Conservation (phyloP, 30 jellyfish, hydroid and myxozoan species). For the Aurelia aurita complex sp. Pacific region DNA sequence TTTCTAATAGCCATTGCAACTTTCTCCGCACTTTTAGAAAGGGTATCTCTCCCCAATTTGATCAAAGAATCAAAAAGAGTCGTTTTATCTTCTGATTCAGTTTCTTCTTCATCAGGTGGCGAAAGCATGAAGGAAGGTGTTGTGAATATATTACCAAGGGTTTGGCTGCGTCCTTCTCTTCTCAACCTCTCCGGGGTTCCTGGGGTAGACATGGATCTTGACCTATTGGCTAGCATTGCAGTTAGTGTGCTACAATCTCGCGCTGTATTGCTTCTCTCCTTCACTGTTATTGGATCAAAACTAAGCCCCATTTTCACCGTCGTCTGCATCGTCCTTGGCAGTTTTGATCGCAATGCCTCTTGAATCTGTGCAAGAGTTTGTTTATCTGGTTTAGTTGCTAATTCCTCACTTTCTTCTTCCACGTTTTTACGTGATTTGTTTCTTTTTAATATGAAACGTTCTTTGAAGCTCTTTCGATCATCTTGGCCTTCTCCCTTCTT, state of each 20-base stretch:
- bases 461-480: background rate
- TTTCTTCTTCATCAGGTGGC: conserved; percentile 31
- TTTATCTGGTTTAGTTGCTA: conserved; percentile 12
- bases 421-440: background rate
- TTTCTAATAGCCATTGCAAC: background rate
- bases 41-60: conserved; percentile 25
- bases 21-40: conserved; percentile 17
- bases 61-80: conserved; percentile 4
- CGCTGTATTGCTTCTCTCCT: conserved; percentile 42
- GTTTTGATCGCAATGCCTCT: conserved; percentile 51
- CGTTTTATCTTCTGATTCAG: background rate
- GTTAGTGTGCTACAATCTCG: conserved; percentile 34
- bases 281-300: conserved; percentile 64
- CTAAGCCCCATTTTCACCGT: conserved; percentile 78
- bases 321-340: conserved; percentile 69
- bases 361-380: conserved; percentile 64
- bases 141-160: background rate
- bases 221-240: conserved; percentile 17
- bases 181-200: background rate
- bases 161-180: conserved; percentile 10
- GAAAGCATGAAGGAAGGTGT: conserved; percentile 44
- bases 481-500: background rate
- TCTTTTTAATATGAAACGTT: conserved; percentile 19
- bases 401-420: conserved; percentile 8
- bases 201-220: conserved; percentile 39